A percentile compares a stretch with the other conserved stretches of the same genome.
phyloP scores from a whole-genome alignment of 2,888 invertebrate species.

The Brachynemurus nebulosus region DNA sequence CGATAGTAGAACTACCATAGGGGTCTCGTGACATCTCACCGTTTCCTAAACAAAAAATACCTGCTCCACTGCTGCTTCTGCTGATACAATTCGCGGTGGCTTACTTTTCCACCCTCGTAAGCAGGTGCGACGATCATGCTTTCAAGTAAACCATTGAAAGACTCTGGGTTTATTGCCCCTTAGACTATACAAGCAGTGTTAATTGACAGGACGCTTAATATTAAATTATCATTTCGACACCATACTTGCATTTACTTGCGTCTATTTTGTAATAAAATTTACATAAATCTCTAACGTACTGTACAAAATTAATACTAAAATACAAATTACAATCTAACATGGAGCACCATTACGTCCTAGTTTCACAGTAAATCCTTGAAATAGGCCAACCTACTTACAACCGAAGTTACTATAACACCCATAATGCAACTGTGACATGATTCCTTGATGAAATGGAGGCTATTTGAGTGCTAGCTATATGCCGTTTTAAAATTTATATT shows the following conservation, averaged over 20 bases:
- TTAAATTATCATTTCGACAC: no score
- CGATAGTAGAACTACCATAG: slow-evolving; percentile 30
- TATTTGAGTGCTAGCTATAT: neutral
- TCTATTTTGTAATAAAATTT: no score
- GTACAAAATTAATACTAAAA: no score
- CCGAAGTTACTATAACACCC: neutral
- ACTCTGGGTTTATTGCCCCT: neutral
- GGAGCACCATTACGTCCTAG: neutral
- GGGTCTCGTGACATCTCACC: slow-evolving; percentile 45
- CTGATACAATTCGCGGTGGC: slow-evolving; percentile 7
- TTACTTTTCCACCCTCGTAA: slow-evolving; percentile 2
- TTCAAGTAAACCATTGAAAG: neutral
- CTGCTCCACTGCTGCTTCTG: neutral
- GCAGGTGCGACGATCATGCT: slow-evolving; percentile 5
- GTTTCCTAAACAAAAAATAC: neutral
- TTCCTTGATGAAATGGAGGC: neutral
- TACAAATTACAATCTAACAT: no score
- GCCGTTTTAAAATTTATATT: neutral
- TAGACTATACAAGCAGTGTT: neutral
- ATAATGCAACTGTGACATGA: neutral
- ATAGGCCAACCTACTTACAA: neutral
- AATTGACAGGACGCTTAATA: no score
- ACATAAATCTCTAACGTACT: no score
- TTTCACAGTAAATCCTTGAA: neutral
- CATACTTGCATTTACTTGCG: no score